A percentile compares a stretch with the other conserved stretches of the same genome.
phyloP scores from a whole-genome alignment of 2,888 invertebrate species.

The Mythimna lalbum region DNA sequence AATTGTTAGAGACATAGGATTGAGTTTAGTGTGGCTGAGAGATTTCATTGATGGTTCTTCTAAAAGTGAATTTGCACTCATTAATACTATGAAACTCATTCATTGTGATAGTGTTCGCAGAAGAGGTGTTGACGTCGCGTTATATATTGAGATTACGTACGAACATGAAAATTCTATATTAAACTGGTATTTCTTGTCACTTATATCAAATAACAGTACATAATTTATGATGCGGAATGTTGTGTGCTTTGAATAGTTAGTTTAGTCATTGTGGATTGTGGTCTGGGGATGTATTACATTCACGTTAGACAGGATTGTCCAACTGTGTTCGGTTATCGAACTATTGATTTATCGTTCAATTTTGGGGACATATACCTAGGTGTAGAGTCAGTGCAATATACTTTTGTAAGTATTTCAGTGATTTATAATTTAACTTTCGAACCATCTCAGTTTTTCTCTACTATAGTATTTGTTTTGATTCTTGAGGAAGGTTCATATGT shows the following conservation, averaged over 20 bases:
- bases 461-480: too few relatives aligned
- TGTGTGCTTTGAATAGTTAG: slow-evolving; percentile 38
- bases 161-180: slow-evolving; percentile 54
- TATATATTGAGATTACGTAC: slow-evolving; percentile 57
- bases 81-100: slow-evolving; percentile 67
- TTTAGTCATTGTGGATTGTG: slow-evolving; percentile 43
- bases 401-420: not conserved
- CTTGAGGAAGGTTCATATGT: too few relatives aligned
- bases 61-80: slow-evolving; percentile 66
- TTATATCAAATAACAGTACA: slow-evolving; percentile 49
- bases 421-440: too few relatives aligned
- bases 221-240: slow-evolving; percentile 38
- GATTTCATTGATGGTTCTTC: slow-evolving; percentile 67
- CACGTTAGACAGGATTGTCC: slow-evolving; percentile 20
- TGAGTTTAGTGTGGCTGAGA: slow-evolving; percentile 58
- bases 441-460: too few relatives aligned
- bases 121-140: slow-evolving; percentile 57
- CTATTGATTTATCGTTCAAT: too few relatives aligned
- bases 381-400: slow-evolving; percentile 24
- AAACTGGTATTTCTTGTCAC: slow-evolving; percentile 44
- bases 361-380: slow-evolving; percentile 36
- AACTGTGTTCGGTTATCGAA: slow-evolving; percentile 39
- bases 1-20: slow-evolving; percentile 62
- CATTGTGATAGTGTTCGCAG: slow-evolving; percentile 63
- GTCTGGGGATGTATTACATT: slow-evolving; percentile 21